Evolutionary conservation across 2,797 vertebrate genomes (phyloP).

Genomic region (Prunella strophiata): DNA sequence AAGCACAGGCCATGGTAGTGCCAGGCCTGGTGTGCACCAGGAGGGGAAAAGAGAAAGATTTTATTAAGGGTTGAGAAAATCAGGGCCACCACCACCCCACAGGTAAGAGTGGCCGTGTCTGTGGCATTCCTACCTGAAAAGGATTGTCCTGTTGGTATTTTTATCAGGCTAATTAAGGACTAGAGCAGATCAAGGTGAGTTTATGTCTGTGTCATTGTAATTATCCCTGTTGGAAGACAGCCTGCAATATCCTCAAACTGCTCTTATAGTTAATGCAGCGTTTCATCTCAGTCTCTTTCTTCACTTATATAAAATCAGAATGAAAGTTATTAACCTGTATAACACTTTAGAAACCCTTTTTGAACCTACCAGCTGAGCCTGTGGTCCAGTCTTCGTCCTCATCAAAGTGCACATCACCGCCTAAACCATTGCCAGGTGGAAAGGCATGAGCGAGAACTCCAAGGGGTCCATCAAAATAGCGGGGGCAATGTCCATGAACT

Average conservation of each 20-base stretch:
- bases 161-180: neutral
- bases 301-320: neutral
- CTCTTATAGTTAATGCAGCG: neutral
- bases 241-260: neutral
- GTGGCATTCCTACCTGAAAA: neutral
- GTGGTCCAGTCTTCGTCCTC: conserved; percentile 88
- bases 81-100: neutral
- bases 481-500: conserved; percentile 83
- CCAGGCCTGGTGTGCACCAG: neutral
- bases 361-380: conserved; percentile 70
- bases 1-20: neutral
- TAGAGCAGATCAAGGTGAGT: neutral
- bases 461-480: conserved; percentile 85
- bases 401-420: conserved; percentile 90
- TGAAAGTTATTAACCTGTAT: neutral
- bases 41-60: neutral
- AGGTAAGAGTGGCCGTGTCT: neutral
- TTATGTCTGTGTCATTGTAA: neutral
- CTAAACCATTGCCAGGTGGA: conserved; percentile 81
- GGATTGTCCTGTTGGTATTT: neutral
- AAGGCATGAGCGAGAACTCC: conserved; percentile 89
- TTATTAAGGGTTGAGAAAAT: neutral
- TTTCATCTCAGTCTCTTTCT: neutral
- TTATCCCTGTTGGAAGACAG: neutral
- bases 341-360: neutral